Evolutionary conservation across 2,888 invertebrate genomes (phyloP).

Genomic region (Philereme vetulata): DNA sequence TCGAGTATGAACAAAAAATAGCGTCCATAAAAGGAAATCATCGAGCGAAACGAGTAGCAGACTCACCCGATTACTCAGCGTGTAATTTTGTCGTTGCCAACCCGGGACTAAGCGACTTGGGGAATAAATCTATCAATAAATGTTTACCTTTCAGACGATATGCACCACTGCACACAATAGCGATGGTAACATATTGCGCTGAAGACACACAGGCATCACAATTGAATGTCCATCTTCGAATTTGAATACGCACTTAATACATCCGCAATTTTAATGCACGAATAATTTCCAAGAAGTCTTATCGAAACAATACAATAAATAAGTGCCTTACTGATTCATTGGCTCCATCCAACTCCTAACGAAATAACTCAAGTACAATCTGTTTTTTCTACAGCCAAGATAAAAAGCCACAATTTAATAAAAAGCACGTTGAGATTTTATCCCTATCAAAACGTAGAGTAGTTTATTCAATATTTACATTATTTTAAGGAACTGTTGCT

Average conservation of each 20-base stretch:
- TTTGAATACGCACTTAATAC: constrained; percentile 35
- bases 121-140: constrained; percentile 76
- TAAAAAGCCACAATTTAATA: background rate
- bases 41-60: constrained; percentile 64
- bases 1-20: constrained; percentile 61
- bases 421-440: too few relatives aligned
- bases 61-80: constrained; percentile 77
- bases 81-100: constrained; percentile 70
- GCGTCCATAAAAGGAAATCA: constrained; percentile 66
- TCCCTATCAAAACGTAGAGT: constrained; percentile 5
- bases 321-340: constrained; percentile 10
- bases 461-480: constrained; percentile 27
- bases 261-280: constrained; percentile 39
- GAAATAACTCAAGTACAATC: constrained; percentile 19
- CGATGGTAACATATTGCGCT: constrained; percentile 64
- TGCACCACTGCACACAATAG: constrained; percentile 71
- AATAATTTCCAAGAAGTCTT: constrained; percentile 30
- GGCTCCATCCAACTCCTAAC: constrained; percentile 12
- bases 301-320: constrained; percentile 25
- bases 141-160: constrained; percentile 73
- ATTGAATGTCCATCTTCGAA: constrained; percentile 45
- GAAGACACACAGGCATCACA: constrained; percentile 59
- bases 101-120: constrained; percentile 55
- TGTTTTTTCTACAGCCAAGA: constrained; percentile 12
- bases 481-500: constrained; percentile 30